phyloP scores from a whole-genome alignment of 2,113 vertebrate genomes.

The Seriola aureovittata region DNA sequence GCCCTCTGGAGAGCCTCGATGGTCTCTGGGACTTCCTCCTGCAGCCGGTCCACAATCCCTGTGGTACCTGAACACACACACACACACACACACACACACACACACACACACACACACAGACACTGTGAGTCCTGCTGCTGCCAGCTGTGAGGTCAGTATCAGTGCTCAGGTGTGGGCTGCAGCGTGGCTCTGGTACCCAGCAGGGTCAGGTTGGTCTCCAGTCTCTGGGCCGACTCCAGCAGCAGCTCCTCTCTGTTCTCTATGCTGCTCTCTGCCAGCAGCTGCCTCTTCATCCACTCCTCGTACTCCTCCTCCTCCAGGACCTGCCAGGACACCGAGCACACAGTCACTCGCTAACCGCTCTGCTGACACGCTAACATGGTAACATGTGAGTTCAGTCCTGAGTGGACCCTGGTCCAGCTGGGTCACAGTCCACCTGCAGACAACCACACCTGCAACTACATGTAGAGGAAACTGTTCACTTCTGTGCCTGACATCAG shows the following conservation, averaged over 20 bases:
- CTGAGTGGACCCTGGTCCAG: no score
- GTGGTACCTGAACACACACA: slow-evolving; percentile 87
- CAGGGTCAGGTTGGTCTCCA: slow-evolving; percentile 92
- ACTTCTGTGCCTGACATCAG: no score
- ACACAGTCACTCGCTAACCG: no score
- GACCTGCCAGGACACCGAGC: slow-evolving; percentile 77
- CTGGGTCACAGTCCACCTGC: no score
- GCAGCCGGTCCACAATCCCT: slow-evolving; percentile 94
- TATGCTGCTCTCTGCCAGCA: slow-evolving; percentile 93
- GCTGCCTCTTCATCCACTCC: slow-evolving; percentile 89
- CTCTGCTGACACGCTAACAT: no score
- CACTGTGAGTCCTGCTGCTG: no score
- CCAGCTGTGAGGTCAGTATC: neutral
- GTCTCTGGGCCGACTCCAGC: slow-evolving; percentile 87
- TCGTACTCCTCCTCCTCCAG: slow-evolving; percentile 90
- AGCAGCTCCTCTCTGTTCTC: slow-evolving; percentile 92
- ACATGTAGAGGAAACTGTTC: no score
- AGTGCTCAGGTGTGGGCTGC: no score
- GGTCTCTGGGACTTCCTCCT: slow-evolving; percentile 94
- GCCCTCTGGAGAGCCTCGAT: slow-evolving; percentile 91
- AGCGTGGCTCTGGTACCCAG: slow-evolving; percentile 85
- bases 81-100: neutral
- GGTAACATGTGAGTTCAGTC: no score
- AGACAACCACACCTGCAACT: no score
- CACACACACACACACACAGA: neutral